A percentile compares a stretch with the other conserved stretches of the same genome.
Conservation (phyloP, 2,888 invertebrate species). For the Archaeoteleia sp. region DNA sequence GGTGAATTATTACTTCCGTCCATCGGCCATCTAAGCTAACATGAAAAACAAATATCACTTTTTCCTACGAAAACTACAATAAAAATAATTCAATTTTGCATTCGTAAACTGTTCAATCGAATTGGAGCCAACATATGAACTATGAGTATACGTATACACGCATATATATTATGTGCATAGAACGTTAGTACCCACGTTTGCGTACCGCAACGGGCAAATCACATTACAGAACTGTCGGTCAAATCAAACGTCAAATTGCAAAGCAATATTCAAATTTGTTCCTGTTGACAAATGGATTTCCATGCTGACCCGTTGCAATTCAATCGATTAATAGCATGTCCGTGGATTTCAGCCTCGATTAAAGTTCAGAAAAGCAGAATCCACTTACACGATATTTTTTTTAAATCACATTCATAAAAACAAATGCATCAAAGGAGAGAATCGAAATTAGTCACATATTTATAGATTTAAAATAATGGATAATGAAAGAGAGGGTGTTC, state of each 20-base stretch:
- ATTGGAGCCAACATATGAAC: constrained; percentile 34
- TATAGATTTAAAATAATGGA: too few relatives aligned
- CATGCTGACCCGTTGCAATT: constrained; percentile 61
- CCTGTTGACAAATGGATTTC: constrained; percentile 69
- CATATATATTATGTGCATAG: constrained; percentile 44
- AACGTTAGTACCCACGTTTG: constrained; percentile 39
- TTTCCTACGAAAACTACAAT: constrained; percentile 12
- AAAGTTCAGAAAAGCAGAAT: constrained; percentile 29
- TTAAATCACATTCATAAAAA: too few relatives aligned
- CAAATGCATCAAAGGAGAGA: too few relatives aligned
- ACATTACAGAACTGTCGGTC: constrained; percentile 59
- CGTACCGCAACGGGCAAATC: constrained; percentile 54
- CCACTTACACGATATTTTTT: constrained; percentile 24
- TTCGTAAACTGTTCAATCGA: constrained; percentile 36
- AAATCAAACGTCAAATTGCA: constrained; percentile 67
- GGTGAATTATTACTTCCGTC: constrained; percentile 24
- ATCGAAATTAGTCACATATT: too few relatives aligned
- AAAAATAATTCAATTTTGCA: constrained; percentile 25
- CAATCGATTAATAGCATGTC: constrained; percentile 62
- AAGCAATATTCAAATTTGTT: constrained; percentile 68
- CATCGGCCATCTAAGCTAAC: constrained; percentile 15
- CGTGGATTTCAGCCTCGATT: constrained; percentile 40
- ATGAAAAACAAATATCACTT: constrained; percentile 15
- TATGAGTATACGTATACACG: constrained; percentile 40
- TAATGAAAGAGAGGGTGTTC: too few relatives aligned